Conservation (phyloP, 2,113 vertebrate genomes). For the Paradoxurus hermaphroditus region DNA sequence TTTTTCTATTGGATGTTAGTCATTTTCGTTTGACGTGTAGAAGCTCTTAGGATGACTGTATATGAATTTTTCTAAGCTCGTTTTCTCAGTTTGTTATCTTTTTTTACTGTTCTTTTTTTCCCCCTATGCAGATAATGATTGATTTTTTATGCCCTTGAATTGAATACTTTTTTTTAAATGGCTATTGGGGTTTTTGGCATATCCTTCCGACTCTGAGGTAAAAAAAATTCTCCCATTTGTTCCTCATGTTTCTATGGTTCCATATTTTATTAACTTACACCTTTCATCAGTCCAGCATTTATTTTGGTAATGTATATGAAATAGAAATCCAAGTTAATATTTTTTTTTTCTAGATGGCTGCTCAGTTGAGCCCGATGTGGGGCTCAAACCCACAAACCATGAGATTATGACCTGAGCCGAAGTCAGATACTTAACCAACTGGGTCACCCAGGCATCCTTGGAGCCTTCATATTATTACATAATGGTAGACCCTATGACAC, state of each 20-base stretch:
- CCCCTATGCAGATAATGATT: not conserved
- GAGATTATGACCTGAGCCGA: too few species aligned
- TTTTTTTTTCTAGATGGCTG: not conserved
- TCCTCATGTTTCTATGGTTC: not conserved
- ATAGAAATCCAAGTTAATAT: not conserved
- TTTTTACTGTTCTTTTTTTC: not conserved
- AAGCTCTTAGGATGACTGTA: not conserved
- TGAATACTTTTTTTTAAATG: not conserved
- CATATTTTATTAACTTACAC: not conserved
- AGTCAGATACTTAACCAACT: too few species aligned
- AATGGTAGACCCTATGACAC: not conserved
- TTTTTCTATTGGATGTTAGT: not conserved
- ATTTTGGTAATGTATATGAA: not conserved
- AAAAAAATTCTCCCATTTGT: not conserved
- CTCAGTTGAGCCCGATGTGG: too few species aligned
- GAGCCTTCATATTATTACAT: not conserved
- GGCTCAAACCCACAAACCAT: too few species aligned
- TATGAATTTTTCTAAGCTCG: not conserved
- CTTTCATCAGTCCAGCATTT: not conserved
- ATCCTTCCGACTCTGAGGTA: not conserved
- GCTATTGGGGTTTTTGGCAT: not conserved
- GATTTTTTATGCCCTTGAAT: not conserved
- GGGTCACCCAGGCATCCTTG: too few species aligned
- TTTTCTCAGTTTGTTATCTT: not conserved
- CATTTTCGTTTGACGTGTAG: not conserved